Evolutionary conservation across 2,797 vertebrate species (phyloP).

Genomic region (Anolis apletophallus): DNA sequence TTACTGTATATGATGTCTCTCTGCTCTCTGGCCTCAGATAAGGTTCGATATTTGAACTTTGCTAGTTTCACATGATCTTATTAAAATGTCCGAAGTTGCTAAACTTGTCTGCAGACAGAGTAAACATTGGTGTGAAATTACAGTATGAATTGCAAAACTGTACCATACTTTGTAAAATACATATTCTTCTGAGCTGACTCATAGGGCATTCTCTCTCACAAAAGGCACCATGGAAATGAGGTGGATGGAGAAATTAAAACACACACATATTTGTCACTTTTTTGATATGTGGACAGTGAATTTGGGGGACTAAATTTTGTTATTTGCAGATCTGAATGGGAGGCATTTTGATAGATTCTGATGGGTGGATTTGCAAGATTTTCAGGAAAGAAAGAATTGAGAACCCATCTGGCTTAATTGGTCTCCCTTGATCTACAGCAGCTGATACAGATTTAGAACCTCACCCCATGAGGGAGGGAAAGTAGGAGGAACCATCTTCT

Average conservation of each 20-base stretch:
- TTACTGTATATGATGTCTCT: not conserved
- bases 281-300: too few relatives aligned
- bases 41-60: conserved; percentile 9
- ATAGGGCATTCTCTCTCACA: not conserved
- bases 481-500: too few relatives aligned
- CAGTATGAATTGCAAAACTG: not conserved
- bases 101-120: not conserved
- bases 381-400: too few relatives aligned
- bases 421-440: not conserved
- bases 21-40: conserved; percentile 2
- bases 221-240: not conserved
- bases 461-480: too few relatives aligned
- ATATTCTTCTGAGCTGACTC: not conserved
- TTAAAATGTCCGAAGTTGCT: not conserved
- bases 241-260: not conserved
- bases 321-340: not conserved
- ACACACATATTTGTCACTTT: not conserved
- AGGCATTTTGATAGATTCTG: not conserved
- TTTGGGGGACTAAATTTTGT: not conserved
- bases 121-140: not conserved
- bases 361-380: too few relatives aligned
- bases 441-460: not conserved
- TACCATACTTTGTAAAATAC: not conserved
- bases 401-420: too few relatives aligned
- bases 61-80: not conserved